Evolutionary conservation across 2,113 vertebrate species (phyloP).

Genomic region (Clarias magur): DNA sequence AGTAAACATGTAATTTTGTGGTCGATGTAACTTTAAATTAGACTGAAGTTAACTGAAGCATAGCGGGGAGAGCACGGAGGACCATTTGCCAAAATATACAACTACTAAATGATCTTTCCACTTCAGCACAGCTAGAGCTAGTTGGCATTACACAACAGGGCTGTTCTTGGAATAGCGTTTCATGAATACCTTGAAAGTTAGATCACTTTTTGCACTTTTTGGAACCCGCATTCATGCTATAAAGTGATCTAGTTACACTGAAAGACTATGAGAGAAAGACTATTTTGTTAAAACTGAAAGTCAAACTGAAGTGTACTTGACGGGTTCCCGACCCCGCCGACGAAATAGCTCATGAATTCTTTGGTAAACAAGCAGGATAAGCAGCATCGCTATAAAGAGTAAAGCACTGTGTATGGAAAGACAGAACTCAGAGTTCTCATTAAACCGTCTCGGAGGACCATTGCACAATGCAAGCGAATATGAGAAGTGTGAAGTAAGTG

Average conservation of each 20-base stretch:
- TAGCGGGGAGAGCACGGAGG: background rate
- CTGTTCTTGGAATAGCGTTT: background rate
- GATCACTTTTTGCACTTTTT: background rate
- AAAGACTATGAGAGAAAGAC: background rate
- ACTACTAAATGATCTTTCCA: background rate
- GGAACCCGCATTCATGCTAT: background rate
- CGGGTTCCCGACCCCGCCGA: background rate
- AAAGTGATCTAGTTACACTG: background rate
- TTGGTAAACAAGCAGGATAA: background rate
- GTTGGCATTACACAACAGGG: background rate
- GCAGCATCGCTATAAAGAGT: background rate
- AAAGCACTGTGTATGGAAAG: background rate
- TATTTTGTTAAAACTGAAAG: background rate
- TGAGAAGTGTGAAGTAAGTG: background rate
- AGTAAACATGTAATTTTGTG: background rate
- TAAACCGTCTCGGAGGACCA: background rate
- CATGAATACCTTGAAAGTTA: background rate
- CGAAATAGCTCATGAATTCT: background rate
- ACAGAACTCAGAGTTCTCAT: background rate
- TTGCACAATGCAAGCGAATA: background rate
- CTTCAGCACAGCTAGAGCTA: background rate
- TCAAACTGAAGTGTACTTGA: background rate
- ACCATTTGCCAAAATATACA: background rate
- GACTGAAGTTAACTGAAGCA: background rate
- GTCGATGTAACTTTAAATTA: background rate